Evolutionary conservation across 2,113 vertebrate genomes (phyloP).

Genomic region (Hemiscyllium ocellatum): DNA sequence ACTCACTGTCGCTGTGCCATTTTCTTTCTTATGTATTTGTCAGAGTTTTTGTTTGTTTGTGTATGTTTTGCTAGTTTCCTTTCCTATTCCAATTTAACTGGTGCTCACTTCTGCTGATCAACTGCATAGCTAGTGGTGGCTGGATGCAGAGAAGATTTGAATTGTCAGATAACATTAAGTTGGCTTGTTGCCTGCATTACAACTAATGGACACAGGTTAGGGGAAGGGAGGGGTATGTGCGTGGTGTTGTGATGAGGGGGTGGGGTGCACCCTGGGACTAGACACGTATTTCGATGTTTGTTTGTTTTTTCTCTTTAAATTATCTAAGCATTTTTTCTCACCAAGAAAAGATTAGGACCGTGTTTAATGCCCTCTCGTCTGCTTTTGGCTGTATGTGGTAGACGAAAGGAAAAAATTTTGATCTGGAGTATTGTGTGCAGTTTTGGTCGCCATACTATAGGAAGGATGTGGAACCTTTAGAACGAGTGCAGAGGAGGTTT

Average conservation of each 20-base stretch:
- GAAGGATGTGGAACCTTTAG: no score
- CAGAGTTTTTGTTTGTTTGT: background rate
- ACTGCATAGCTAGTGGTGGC: background rate
- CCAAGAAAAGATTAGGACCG: background rate
- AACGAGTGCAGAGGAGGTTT: no score
- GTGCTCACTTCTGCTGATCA: background rate
- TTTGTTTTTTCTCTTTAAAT: background rate
- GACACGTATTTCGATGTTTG: no score
- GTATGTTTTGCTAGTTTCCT: background rate
- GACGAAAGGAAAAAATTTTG: background rate
- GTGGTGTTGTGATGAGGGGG: no score
- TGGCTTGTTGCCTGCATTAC: background rate
- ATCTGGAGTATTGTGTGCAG: no score
- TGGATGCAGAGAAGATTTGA: background rate
- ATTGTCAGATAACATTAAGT: background rate
- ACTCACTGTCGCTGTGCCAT: background rate
- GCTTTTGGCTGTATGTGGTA: background rate
- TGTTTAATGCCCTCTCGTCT: no score
- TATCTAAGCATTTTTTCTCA: background rate
- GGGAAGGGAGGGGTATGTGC: background rate
- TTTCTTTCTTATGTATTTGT: background rate
- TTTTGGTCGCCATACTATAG: no score
- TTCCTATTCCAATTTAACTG: background rate
- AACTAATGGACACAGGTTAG: background rate
- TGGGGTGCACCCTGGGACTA: background rate